A percentile compares a stretch with the other conserved stretches of the same genome.
These are phyloP conservation scores for Folsomia manolachei DNA, from an alignment of 2,888 invertebrate genomes.

Conservation along the genomic window DNA sequence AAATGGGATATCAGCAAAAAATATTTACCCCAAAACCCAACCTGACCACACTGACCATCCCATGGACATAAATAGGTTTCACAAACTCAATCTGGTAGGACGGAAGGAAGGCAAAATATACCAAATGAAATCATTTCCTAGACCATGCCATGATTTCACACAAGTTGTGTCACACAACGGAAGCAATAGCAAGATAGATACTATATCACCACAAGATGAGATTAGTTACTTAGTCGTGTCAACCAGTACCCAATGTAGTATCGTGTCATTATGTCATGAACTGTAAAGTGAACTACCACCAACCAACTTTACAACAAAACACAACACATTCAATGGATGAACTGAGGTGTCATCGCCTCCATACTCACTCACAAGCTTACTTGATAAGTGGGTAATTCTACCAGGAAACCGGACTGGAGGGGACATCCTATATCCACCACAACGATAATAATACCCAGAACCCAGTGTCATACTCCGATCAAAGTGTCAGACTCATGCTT, in stretches of 20 bases:
- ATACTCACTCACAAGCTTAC: background rate
- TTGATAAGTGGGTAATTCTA: no score
- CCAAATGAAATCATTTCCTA: conserved; percentile 15
- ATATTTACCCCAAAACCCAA: no score
- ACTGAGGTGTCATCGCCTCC: background rate
- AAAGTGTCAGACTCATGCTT: background rate
- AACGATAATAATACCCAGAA: conserved; percentile 1
- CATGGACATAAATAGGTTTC: background rate
- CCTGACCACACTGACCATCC: background rate
- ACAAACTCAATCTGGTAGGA: background rate
- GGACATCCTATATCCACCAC: conserved; percentile 3
- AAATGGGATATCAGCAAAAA: background rate
- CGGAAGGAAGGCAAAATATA: background rate
- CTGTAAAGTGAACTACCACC: background rate
- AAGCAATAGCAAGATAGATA: background rate
- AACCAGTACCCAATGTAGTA: background rate
- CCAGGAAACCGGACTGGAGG: background rate
- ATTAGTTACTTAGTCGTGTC: background rate
- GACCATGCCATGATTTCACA: conserved; percentile 35
- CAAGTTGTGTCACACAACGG: conserved; percentile 21
- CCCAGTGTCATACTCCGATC: conserved; percentile 7
- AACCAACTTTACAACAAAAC: no score
- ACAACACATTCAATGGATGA: no score
- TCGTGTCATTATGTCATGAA: background rate
- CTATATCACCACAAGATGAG: background rate